Base-by-base conservation (phyloP, 2,888 invertebrate genomes). In the Homarus gammarus region DNA sequence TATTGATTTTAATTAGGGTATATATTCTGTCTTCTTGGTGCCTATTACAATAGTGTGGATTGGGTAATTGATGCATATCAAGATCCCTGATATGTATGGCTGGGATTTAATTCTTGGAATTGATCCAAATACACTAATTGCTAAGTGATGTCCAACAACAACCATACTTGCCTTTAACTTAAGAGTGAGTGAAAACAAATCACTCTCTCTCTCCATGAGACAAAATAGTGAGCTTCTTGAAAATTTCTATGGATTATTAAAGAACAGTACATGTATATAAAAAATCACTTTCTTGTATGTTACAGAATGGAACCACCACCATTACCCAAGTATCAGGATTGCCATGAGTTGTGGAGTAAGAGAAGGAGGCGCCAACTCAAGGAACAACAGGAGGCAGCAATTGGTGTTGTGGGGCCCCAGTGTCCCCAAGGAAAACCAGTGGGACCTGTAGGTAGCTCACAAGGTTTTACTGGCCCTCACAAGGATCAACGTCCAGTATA, bases 261-360 rank as follows among this genome's bases (percentile, higher is more conserved):
- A n/a, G n/a, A n/a, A 44, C 31, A 31, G 31, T 68, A 68, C 22
- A 68, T n/a, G 31, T 12, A 56, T 56, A 12, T 56, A 56, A 56
- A 22, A 18, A 22, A 56, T 49, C 56, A 22, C 10, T n/a, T 27
- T 38, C 2, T 1, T 33, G 56, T 15, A 33, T 77, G 31, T 84
- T 78, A 12, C 91, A 93, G 93, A 38, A 97, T 97, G 96, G 95
- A 96, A 81, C 96, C 96, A 0, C 97, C 97, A 0, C 96, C 96
- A 94, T 94, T 99, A 92, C 99, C 99, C 0, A 97, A 97, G 49
- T 98, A 98, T 96, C 99, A 99, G 94, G 99, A 99, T 94, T 99
- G 99, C 94, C 99, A 99, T 95, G 99, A 99, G 94, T 95, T 99
- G 93, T 99, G 99, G 99, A 98, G 98, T 93, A 99, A 99, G 94